These are phyloP conservation scores for Paedocypris sp. DNA, from an alignment of 2,113 vertebrate genomes.

Conservation along the genomic window DNA sequence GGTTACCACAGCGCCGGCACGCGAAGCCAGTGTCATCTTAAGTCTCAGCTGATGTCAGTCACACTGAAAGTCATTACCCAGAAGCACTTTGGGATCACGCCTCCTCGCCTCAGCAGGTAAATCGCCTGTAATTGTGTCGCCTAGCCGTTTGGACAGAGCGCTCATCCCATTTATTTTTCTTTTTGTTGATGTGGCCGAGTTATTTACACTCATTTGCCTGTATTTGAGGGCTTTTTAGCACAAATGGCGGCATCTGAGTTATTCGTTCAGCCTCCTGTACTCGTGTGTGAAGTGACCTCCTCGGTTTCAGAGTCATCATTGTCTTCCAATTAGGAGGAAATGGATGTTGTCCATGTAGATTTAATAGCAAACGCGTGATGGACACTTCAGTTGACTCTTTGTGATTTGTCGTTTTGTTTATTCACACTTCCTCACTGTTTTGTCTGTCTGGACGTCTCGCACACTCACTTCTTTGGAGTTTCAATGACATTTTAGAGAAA, in stretches of 20 bases:
- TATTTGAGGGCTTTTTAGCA: not conserved
- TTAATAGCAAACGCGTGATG: no score
- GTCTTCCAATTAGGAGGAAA: no score
- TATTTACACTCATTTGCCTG: not conserved
- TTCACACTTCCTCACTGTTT: no score
- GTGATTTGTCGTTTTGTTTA: no score
- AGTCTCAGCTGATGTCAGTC: conserved; percentile 33
- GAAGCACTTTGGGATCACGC: conserved; percentile 27
- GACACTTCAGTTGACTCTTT: no score
- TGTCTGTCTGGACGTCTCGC: no score
- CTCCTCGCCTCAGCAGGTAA: conserved; percentile 25
- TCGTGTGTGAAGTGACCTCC: not conserved
- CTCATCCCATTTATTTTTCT: not conserved
- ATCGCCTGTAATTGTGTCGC: conserved; percentile 28
- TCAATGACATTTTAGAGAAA: no score
- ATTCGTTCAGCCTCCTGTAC: not conserved
- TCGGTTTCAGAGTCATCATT: no score
- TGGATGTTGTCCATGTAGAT: no score
- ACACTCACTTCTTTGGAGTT: no score
- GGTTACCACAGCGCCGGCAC: conserved; percentile 16
- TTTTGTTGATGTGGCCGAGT: not conserved
- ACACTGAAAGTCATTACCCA: conserved; percentile 39
- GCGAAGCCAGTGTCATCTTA: conserved; percentile 34
- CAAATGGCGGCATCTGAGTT: no score
- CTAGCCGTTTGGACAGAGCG: not conserved